Percentiles rank a stretch among this genome's conserved stretches.
phyloP scores from a whole-genome alignment of 2,797 vertebrate species.

The Acanthiza pusilla region DNA sequence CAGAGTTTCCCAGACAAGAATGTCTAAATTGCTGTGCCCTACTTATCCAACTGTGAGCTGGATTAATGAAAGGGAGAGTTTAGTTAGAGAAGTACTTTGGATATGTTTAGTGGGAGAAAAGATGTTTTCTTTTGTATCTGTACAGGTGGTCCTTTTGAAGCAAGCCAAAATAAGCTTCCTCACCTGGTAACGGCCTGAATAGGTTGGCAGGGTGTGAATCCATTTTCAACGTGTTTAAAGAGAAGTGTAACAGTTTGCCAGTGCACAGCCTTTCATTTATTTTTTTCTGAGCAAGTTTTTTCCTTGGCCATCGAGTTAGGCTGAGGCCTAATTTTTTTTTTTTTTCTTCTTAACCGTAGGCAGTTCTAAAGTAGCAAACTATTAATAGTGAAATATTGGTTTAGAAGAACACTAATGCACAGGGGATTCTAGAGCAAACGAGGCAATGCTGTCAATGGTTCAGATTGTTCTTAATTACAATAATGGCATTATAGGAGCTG shows the following conservation, averaged over 20 bases:
- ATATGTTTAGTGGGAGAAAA: background rate
- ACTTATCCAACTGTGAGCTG: constrained; percentile 35
- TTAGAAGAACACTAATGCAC: constrained; percentile 47
- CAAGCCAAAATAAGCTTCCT: constrained; percentile 30
- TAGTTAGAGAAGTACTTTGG: background rate
- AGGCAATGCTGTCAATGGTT: constrained; percentile 51
- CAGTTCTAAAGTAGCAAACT: constrained; percentile 40
- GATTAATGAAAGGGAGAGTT: constrained; percentile 37
- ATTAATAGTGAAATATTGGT: constrained; percentile 58
- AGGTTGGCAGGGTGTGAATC: constrained; percentile 5
- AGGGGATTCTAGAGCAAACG: constrained; percentile 40
- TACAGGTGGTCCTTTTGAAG: constrained; percentile 56
- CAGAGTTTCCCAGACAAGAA: constrained; percentile 16
- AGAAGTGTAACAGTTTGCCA: constrained; percentile 2
- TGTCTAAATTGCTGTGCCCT: constrained; percentile 38
- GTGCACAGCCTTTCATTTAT: background rate
- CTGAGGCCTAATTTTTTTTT: background rate
- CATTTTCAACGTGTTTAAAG: background rate
- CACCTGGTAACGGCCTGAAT: constrained; percentile 28
- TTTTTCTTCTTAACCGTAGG: constrained; percentile 12
- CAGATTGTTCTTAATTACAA: constrained; percentile 67
- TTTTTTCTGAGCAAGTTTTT: constrained; percentile 30
- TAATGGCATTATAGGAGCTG: constrained; percentile 43
- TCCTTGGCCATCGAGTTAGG: background rate
- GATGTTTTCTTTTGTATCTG: constrained; percentile 45